Conservation (phyloP, 2,888 invertebrate species). For the Drosophila bunnanda region DNA sequence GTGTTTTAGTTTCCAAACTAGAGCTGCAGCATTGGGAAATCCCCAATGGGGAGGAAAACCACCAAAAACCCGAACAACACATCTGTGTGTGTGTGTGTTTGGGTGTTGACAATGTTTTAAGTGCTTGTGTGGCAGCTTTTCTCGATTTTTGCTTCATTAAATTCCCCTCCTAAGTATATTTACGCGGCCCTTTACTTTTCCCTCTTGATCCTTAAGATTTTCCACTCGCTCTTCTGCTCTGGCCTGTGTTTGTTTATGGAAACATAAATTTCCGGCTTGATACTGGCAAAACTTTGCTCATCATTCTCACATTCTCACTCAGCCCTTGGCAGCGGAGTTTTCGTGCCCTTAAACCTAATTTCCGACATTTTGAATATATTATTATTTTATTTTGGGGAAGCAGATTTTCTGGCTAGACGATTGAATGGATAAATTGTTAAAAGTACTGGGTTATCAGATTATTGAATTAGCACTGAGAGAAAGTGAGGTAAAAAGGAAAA, state of each 20-base stretch:
- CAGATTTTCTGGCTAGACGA: slow-evolving; percentile 39
- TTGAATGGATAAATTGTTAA: slow-evolving; percentile 3
- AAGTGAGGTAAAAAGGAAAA: background rate
- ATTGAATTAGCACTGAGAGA: slow-evolving; percentile 10
- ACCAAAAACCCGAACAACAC: slow-evolving; percentile 51
- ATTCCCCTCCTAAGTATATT: slow-evolving; percentile 6
- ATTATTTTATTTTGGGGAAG: slow-evolving; percentile 58
- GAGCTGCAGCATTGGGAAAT: slow-evolving; percentile 17
- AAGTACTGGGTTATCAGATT: background rate
- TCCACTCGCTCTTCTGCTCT: slow-evolving; percentile 17
- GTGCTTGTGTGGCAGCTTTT: slow-evolving; percentile 34
- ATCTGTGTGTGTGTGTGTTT: slow-evolving; percentile 20
- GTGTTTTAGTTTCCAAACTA: slow-evolving; percentile 33
- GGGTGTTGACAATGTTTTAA: slow-evolving; percentile 58
- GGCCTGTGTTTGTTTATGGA: slow-evolving; percentile 51
- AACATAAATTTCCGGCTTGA: slow-evolving; percentile 61
- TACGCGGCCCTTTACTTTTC: slow-evolving; percentile 1
- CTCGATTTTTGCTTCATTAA: slow-evolving; percentile 47
- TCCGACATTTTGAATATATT: slow-evolving; percentile 63
- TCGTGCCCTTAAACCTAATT: slow-evolving; percentile 58
- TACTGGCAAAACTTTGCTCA: slow-evolving; percentile 48
- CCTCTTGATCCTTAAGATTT: slow-evolving; percentile 31
- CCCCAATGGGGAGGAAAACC: slow-evolving; percentile 13
- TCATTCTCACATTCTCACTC: slow-evolving; percentile 42
- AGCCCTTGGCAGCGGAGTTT: background rate